Conservation (phyloP, 2,888 invertebrate species). For the Patella depressa region DNA sequence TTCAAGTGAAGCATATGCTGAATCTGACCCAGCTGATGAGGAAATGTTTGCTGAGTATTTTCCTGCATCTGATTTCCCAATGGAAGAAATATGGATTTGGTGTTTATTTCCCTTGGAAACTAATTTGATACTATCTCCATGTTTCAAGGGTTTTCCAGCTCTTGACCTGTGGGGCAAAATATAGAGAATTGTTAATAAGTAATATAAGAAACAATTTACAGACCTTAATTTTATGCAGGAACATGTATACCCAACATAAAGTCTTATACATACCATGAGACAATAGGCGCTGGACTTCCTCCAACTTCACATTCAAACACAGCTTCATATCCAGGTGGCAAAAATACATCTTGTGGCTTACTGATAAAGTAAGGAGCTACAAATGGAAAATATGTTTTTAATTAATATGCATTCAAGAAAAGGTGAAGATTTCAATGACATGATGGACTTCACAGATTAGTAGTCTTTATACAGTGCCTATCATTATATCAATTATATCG, state of each 20-base stretch:
- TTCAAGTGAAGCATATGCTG: conserved; percentile 34
- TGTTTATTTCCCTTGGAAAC: conserved; percentile 90
- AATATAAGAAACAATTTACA: neutral
- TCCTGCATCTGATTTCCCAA: conserved; percentile 47
- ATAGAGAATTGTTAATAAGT: neutral
- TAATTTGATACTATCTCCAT: conserved; percentile 83
- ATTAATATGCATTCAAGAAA: too few species aligned
- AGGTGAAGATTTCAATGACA: neutral
- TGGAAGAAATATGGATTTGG: conserved; percentile 42
- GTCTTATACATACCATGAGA: conserved; percentile 61
- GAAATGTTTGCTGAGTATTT: conserved; percentile 50
- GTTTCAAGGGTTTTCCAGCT: conserved; percentile 84
- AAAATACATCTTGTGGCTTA: conserved; percentile 50
- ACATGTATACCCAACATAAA: too few species aligned
- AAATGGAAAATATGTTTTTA: too few species aligned
- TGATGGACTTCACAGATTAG: neutral
- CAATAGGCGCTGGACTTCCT: conserved; percentile 56
- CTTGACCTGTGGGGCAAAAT: conserved; percentile 77
- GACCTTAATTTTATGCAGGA: too few species aligned
- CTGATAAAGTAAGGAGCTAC: conserved; percentile 34
- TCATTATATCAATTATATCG: neutral
- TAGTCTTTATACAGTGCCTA: neutral
- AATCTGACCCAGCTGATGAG: conserved; percentile 44
- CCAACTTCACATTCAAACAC: conserved; percentile 57
- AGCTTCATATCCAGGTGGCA: conserved; percentile 56